Percentiles rank a stretch among this genome's conserved stretches.
These are phyloP conservation scores for Rhabdophis nuchalis DNA, from an alignment of 2,797 vertebrate species.

Conservation along the genomic window DNA sequence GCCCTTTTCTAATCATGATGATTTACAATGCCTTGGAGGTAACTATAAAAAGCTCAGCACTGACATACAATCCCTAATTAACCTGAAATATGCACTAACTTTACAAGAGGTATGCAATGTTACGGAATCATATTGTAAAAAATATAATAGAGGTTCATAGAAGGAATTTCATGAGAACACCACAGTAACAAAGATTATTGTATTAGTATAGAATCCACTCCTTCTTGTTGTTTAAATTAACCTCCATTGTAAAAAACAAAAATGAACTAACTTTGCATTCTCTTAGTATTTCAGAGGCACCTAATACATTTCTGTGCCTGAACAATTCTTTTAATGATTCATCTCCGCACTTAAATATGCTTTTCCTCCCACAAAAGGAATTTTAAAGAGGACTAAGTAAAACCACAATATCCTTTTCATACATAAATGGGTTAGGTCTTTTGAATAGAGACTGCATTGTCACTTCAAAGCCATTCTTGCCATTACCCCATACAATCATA, in stretches of 20 bases:
- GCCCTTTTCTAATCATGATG: slow-evolving; percentile 6
- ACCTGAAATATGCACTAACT: slow-evolving; percentile 4
- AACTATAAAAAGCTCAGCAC: slow-evolving; percentile 15
- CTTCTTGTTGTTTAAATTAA: slow-evolving; percentile 11
- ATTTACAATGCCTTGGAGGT: slow-evolving; percentile 13
- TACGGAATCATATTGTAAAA: not conserved
- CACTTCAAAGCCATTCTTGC: slow-evolving; percentile 59
- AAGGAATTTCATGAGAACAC: not conserved
- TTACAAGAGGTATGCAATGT: not conserved
- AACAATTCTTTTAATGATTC: slow-evolving; percentile 37
- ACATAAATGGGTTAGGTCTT: slow-evolving; percentile 51
- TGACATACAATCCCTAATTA: not conserved
- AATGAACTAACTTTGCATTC: not conserved
- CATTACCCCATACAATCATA: slow-evolving; percentile 52
- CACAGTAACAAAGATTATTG: slow-evolving; percentile 8
- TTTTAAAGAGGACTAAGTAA: slow-evolving; percentile 24
- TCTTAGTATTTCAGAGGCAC: not conserved
- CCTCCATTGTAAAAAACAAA: not conserved
- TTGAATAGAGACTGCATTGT: slow-evolving; percentile 64
- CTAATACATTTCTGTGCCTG: not conserved
- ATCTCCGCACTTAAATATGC: slow-evolving; percentile 45
- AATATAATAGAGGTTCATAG: not conserved
- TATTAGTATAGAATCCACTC: slow-evolving; percentile 26
- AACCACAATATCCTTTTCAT: slow-evolving; percentile 30
- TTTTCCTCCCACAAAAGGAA: slow-evolving; percentile 32